A percentile compares a stretch with the other conserved stretches of the same genome.
Evolutionary conservation across 2,888 invertebrate genomes (phyloP).

Genomic region (Agrotis segetum): DNA sequence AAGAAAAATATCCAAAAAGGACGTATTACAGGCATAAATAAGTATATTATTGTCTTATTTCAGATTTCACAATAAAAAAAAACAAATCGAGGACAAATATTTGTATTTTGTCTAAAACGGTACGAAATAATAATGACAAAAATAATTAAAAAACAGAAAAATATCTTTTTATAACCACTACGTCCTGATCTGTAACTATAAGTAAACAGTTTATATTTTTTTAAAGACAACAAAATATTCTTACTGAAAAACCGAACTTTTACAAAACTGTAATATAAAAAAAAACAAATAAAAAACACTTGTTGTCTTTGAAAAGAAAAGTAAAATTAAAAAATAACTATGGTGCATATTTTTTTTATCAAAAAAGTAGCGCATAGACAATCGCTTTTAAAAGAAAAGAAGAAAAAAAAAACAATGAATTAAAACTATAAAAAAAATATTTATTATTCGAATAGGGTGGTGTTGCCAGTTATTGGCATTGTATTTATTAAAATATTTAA

Average conservation of each 20-base stretch:
- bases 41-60: no score
- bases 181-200: slow-evolving; percentile 23
- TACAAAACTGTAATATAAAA: background rate
- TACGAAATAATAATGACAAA: slow-evolving; percentile 12
- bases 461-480: slow-evolving; percentile 40
- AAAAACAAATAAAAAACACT: background rate
- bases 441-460: slow-evolving; percentile 61
- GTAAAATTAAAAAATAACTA: slow-evolving; percentile 30
- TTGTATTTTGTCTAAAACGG: background rate
- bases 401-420: slow-evolving; percentile 37
- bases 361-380: slow-evolving; percentile 53
- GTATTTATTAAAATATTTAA: slow-evolving; percentile 59
- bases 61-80: no score
- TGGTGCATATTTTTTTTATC: slow-evolving; percentile 65
- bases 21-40: background rate
- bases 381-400: slow-evolving; percentile 48
- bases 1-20: no score
- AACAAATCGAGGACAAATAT: background rate
- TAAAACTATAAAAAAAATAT: slow-evolving; percentile 49
- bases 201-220: slow-evolving; percentile 45
- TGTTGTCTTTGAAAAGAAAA: slow-evolving; percentile 61
- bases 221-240: slow-evolving; percentile 54
- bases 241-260: background rate
- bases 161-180: slow-evolving; percentile 26
- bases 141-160: background rate